Conservation (phyloP, 2,888 invertebrate genomes). For the Luffia ferchaultella region DNA sequence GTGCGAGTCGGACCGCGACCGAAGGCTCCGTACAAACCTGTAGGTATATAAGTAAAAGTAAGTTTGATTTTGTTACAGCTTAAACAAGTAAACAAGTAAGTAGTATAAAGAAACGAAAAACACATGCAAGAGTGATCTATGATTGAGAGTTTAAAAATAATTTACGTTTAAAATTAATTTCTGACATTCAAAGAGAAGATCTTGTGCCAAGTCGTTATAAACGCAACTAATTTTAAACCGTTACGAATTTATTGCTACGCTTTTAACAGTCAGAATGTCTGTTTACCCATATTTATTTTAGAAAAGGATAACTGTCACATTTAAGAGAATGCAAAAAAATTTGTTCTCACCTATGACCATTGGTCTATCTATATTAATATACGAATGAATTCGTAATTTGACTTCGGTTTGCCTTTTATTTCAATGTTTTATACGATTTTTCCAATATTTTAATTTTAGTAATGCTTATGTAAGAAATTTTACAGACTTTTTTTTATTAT, state of each 20-base stretch:
- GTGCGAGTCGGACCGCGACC: too few relatives aligned
- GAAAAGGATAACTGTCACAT: too few relatives aligned
- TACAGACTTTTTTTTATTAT: background rate
- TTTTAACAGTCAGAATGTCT: background rate
- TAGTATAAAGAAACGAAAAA: background rate
- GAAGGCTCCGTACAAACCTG: background rate
- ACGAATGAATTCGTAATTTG: background rate
- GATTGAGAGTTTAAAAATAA: background rate
- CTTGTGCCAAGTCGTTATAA: background rate
- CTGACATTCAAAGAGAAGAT: background rate
- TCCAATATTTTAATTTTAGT: background rate
- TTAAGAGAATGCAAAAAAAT: too few relatives aligned
- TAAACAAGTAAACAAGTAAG: background rate
- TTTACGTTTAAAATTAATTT: background rate
- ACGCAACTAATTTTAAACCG: background rate
- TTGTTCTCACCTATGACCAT: too few relatives aligned
- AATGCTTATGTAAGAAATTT: background rate
- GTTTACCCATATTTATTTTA: too few relatives aligned
- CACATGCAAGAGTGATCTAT: background rate
- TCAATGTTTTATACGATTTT: background rate
- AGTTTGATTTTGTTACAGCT: background rate
- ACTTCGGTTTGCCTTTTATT: background rate
- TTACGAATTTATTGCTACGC: background rate
- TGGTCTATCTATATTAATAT: background rate
- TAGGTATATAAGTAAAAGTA: background rate